phyloP scores from a whole-genome alignment of 1,140 invertebrate species.

The Neotoxoptera formosana region DNA sequence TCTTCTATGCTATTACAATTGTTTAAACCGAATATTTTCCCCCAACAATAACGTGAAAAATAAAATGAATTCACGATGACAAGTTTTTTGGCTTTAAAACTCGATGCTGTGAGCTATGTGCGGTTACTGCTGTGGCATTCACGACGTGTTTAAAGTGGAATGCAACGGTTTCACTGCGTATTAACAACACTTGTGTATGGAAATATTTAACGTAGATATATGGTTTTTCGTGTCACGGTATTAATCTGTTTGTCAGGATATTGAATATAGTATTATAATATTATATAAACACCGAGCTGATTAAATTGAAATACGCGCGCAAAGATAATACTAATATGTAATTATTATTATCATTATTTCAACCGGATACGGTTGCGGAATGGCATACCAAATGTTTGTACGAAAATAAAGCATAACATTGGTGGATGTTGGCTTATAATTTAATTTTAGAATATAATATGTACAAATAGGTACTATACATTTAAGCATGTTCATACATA shows the following conservation, averaged over 20 bases:
- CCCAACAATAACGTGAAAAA: neutral
- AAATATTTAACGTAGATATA: neutral
- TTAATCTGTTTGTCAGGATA: neutral
- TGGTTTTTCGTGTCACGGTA: neutral
- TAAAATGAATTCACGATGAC: neutral
- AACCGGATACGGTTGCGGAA: no score
- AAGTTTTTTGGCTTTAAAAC: neutral
- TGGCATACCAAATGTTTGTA: neutral
- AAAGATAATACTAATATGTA: neutral
- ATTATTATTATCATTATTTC: neutral
- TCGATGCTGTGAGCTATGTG: neutral
- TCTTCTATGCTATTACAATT: neutral
- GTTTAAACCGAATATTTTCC: neutral
- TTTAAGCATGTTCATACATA: neutral
- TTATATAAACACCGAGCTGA: neutral
- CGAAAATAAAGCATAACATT: neutral
- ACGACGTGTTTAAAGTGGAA: neutral
- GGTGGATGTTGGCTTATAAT: neutral
- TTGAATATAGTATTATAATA: constrained; percentile 3
- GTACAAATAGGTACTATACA: neutral
- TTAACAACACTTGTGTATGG: neutral
- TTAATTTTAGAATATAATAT: neutral
- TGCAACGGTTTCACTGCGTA: neutral
- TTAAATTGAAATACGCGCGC: neutral
- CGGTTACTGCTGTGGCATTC: neutral